Evolutionary conservation across 2,113 vertebrate genomes (phyloP).

Genomic region (Microcebus murinus): DNA sequence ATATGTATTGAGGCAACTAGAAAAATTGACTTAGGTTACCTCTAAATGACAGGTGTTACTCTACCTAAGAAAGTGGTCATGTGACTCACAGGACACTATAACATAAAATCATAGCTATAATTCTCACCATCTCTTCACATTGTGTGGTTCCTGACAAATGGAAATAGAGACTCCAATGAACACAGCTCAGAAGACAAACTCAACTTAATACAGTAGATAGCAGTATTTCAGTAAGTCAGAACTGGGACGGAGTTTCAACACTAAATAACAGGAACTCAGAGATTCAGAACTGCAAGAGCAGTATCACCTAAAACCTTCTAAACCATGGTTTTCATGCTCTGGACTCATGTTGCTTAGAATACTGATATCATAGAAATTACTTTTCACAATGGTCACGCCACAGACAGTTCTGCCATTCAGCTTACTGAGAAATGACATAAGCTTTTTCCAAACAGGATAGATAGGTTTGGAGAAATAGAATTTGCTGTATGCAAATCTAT

Average conservation of each 20-base stretch:
- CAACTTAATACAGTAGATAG: neutral
- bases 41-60: neutral
- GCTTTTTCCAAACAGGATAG: neutral
- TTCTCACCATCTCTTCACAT: neutral
- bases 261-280: too few species aligned
- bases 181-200: neutral
- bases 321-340: neutral
- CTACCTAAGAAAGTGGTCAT: neutral
- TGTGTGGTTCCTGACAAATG: neutral
- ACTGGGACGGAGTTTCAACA: neutral
- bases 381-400: too few species aligned
- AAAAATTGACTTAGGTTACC: neutral
- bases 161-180: neutral
- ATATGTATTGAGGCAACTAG: neutral
- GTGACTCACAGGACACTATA: fast-evolving
- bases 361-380: neutral
- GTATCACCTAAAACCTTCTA: neutral
- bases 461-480: neutral
- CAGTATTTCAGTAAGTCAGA: neutral
- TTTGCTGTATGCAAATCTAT: neutral
- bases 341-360: fast-evolving
- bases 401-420: neutral
- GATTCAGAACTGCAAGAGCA: neutral
- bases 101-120: neutral
- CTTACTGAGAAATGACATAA: neutral